phyloP scores from a whole-genome alignment of 2,113 vertebrate genomes.

The Fregetta grallaria region DNA sequence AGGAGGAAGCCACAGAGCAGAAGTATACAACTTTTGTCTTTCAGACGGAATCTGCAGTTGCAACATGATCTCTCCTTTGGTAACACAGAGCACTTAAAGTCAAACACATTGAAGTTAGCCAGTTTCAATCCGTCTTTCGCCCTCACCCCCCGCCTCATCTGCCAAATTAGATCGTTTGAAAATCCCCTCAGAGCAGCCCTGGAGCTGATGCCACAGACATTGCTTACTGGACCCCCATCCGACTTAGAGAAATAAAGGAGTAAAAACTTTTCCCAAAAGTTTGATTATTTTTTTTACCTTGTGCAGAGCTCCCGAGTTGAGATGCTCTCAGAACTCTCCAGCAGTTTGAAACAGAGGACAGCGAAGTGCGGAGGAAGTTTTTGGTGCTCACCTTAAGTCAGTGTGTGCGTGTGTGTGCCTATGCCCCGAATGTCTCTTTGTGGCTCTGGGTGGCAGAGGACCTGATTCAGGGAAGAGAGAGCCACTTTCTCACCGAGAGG shows the following conservation, averaged over 20 bases:
- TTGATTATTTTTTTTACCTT: slow-evolving; percentile 63
- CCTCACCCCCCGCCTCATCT: background rate
- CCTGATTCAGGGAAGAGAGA: slow-evolving; percentile 70
- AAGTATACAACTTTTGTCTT: slow-evolving; percentile 20
- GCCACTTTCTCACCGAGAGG: slow-evolving; percentile 73
- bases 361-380: slow-evolving; percentile 29
- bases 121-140: background rate
- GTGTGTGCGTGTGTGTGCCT: background rate
- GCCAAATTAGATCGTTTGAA: background rate
- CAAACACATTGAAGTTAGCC: background rate
- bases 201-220: background rate
- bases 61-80: slow-evolving; percentile 46
- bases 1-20: background rate
- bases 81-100: slow-evolving; percentile 9
- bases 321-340: slow-evolving; percentile 54
- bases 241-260: background rate
- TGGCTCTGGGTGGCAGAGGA: slow-evolving; percentile 77
- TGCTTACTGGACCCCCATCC: background rate
- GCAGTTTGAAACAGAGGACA: slow-evolving; percentile 20
- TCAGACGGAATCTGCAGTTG: slow-evolving; percentile 5
- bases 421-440: slow-evolving; percentile 71
- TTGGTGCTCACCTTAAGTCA: slow-evolving; percentile 74
- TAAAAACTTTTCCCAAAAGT: background rate
- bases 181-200: background rate
- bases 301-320: slow-evolving; percentile 35